Percentiles rank a stretch among this genome's conserved stretches.
These are phyloP conservation scores for Rhizoglyphus robini DNA, from an alignment of 1,140 invertebrate genomes.

Conservation along the genomic window DNA sequence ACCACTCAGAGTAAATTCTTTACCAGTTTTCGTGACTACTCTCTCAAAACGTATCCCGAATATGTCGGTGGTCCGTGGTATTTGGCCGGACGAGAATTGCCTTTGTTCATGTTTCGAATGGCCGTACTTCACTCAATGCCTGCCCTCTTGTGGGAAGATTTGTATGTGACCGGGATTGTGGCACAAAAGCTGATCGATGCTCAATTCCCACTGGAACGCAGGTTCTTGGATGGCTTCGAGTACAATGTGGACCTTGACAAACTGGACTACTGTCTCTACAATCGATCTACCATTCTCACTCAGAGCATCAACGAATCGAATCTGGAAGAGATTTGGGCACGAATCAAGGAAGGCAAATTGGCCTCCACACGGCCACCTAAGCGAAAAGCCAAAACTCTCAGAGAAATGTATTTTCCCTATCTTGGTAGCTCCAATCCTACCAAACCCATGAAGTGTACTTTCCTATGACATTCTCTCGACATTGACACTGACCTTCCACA, in stretches of 20 bases:
- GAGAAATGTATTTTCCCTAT: no score
- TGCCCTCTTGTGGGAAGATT: constrained; percentile 64
- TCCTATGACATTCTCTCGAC: no score
- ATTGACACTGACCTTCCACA: no score
- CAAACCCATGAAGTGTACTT: no score
- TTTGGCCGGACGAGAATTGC: constrained; percentile 41
- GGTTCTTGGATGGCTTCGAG: neutral
- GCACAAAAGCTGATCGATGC: constrained; percentile 21
- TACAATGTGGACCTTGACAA: neutral
- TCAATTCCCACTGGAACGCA: constrained; percentile 6
- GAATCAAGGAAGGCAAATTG: no score
- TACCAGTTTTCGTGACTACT: constrained; percentile 25
- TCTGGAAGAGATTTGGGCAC: neutral
- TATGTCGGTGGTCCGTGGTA: constrained; percentile 30
- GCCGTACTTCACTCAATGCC: constrained; percentile 48
- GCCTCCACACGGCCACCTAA: no score
- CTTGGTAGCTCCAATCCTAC: no score
- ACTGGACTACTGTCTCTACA: constrained; percentile 3
- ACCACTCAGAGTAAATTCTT: constrained; percentile 48
- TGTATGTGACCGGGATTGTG: constrained; percentile 58
- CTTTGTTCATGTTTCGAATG: constrained; percentile 45
- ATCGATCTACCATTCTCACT: neutral
- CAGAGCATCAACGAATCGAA: constrained; percentile 5
- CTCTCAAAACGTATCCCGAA: constrained; percentile 24
- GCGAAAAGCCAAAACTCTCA: no score